Base-by-base conservation (phyloP, 1,140 invertebrate genomes). In the Drosophila ercepeae region DNA sequence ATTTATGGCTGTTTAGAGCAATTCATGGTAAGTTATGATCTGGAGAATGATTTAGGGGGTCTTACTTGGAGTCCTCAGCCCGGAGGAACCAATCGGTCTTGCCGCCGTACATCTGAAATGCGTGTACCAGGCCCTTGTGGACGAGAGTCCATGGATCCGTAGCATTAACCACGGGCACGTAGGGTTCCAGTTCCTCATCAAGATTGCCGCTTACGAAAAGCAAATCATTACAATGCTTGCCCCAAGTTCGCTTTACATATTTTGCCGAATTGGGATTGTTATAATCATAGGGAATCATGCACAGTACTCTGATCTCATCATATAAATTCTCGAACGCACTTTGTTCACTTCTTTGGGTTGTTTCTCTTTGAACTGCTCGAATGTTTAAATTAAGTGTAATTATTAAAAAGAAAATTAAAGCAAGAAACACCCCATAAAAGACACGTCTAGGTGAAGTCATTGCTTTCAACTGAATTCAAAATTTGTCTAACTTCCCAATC, bases 191-290 rank as follows among this genome's bases (percentile, higher is more conserved):
- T 50, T 71, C 59, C 0, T 6, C 14, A 27, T 79, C 59, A 13
- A 49, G 11, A 4, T 75, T 21, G 0, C 70, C 70, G 13, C 75
- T 69, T 0, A 78, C 68, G 3, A 78, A 57, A 1, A 78, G 54
- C 61, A 78, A 41, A 3, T 41, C 39, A 39, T 78, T 78, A 23
- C 75, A 78, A 23, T 70, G 64, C 7, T 48, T 58, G 7, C 58
- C 59, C 64, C 76, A 75, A 25, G 76, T 71, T 13, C 75, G 75
- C 18, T 78, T 78, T 6, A 69, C 55, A 50, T 42, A 78, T n/a
- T 29, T 51, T 0, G 75, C 51, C 1, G 52, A n/a, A 0, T 34
- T 6, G 3, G 75, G 46, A 13, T 50, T 1, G 0, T 13, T 1
- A 18, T 78, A 70, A 8, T 57, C 2, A 16, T 75, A 79, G 39